Evolutionary conservation across 2,797 vertebrate genomes (phyloP), one percentile per base, ranked within the genome.

Genomic region (Pangasius krempfi): DNA sequence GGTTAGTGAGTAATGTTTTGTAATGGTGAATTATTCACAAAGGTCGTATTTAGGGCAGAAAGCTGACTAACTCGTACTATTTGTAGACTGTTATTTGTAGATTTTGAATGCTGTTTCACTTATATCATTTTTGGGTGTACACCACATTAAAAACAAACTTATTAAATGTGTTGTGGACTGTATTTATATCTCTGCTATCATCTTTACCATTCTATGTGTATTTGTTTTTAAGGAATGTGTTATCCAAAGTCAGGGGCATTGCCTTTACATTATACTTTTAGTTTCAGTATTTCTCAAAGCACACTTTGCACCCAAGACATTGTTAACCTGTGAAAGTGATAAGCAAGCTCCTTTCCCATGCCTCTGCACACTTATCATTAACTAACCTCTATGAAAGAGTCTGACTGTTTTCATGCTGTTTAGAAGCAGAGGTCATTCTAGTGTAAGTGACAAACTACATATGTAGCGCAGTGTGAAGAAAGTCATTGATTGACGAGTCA

Each of bases 401-500:
- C 86, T 89, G 89, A 92, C 90, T 90, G 89, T 92, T 89, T 93
- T 90, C 87, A 62, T 91, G 83, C 81, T 80, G 86, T 93, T 88
- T 73, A 70, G 90, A 92, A 92, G 86, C 90, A 89, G 88, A 92
- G 88, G 87, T 91, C 90, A 79, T 87, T 89, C 88, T 87, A 85
- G 89, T 90, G 87, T 86, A 87, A 92, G 92, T 92, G 88, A 93
- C 91, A 91, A 90, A 92, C 92, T 86, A 87, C 91, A 89, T 88
- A 90, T 92, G 92, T 89, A 88, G 89, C 54, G 80, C 47, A 70
- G 86, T 89, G 88, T 87, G 91, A 92, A 75, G 89, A 89, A 91
- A 89, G 93, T 93, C 89, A 94, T 92, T 92, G 91, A 93, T 92
- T 92, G 92, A 94, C 90, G 86, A 91, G 89, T 90, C 90, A 90